A percentile compares a stretch with the other conserved stretches of the same genome.
phyloP scores from a whole-genome alignment of 2,888 invertebrate genomes.

The Eilema caniola region DNA sequence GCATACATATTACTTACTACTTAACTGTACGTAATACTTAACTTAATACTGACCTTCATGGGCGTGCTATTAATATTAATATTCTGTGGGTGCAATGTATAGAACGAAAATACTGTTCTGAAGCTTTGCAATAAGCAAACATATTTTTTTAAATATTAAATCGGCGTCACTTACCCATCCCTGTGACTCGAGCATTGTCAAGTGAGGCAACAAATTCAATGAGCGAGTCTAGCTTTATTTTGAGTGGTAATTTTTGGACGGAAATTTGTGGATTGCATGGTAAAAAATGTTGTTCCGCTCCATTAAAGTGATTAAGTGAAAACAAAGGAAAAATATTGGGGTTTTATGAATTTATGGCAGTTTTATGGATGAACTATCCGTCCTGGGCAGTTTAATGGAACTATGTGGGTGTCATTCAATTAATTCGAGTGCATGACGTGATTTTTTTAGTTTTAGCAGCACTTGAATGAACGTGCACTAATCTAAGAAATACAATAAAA shows the following conservation, averaged over 20 bases:
- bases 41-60: too few relatives aligned
- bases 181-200: slow-evolving; percentile 18
- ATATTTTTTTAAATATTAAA: too few relatives aligned
- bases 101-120: too few relatives aligned
- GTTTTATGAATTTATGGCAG: slow-evolving; percentile 18
- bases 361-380: slow-evolving; percentile 4
- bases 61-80: too few relatives aligned
- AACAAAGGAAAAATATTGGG: slow-evolving; percentile 12
- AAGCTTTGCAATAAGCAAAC: too few relatives aligned
- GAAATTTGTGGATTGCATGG: slow-evolving; percentile 16
- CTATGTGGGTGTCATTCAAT: background rate
- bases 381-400: background rate
- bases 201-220: slow-evolving; percentile 36
- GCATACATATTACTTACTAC: too few relatives aligned
- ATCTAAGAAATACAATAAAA: background rate
- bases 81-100: too few relatives aligned
- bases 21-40: too few relatives aligned
- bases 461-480: background rate
- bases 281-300: slow-evolving; percentile 16
- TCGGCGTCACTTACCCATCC: slow-evolving; percentile 22
- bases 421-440: background rate
- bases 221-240: slow-evolving; percentile 27
- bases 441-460: background rate
- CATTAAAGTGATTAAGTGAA: slow-evolving; percentile 20
- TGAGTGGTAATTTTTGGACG: slow-evolving; percentile 32